phyloP scores from a whole-genome alignment of 2,797 vertebrate species.

The Microcaecilia unicolor region DNA sequence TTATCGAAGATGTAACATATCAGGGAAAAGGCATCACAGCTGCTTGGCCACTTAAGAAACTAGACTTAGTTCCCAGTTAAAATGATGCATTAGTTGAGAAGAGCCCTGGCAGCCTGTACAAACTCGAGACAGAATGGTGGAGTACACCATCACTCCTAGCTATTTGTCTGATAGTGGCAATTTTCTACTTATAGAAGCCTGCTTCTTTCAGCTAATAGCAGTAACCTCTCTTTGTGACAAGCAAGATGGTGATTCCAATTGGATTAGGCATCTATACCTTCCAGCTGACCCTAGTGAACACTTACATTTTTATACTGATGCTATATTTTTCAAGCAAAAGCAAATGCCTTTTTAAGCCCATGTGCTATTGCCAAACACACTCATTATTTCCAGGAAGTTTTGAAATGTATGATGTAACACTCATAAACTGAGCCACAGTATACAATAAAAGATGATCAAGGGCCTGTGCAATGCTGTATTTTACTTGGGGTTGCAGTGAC shows the following conservation, averaged over 20 bases:
- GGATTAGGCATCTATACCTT: slow-evolving; percentile 19
- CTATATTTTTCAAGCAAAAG: no score
- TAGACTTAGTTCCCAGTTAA: slow-evolving; percentile 1
- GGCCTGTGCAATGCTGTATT: slow-evolving; percentile 7
- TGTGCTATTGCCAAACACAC: no score
- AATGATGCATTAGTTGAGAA: not conserved
- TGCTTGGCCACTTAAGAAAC: slow-evolving; percentile 4
- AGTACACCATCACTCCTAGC: not conserved
- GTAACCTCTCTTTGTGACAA: not conserved
- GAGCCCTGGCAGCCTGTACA: not conserved
- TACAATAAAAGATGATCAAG: no score
- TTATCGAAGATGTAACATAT: no score
- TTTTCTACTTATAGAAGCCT: slow-evolving; percentile 7
- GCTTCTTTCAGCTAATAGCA: not conserved
- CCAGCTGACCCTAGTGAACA: slow-evolving; percentile 12
- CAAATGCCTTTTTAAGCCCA: no score
- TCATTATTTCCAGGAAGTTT: no score
- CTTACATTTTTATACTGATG: no score
- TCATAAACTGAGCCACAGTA: no score
- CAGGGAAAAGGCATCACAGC: not conserved
- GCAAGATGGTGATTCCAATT: slow-evolving; percentile 15
- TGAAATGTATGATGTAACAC: no score
- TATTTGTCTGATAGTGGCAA: slow-evolving; percentile 1
- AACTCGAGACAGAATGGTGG: not conserved
- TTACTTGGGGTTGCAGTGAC: no score